phyloP scores from a whole-genome alignment of 2,113 vertebrate genomes.

The Melanocharis versteri region DNA sequence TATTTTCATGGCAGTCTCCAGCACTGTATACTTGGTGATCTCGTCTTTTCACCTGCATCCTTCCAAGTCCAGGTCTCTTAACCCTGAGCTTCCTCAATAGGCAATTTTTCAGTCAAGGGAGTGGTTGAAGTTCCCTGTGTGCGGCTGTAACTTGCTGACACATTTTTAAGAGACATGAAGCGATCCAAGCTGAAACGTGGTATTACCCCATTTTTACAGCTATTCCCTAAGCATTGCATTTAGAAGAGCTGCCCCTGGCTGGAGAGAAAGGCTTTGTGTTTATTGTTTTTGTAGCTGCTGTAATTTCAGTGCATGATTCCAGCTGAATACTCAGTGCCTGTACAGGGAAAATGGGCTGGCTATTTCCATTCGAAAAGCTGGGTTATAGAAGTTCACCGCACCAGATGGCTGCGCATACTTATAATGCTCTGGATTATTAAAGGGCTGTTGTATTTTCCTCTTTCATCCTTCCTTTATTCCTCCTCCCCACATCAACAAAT shows the following conservation, averaged over 20 bases:
- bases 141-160: neutral
- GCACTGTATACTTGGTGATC: neutral
- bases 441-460: constrained; percentile 39
- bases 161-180: neutral
- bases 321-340: neutral
- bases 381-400: constrained; percentile 49
- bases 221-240: neutral
- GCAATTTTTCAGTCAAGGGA: neutral
- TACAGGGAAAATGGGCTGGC: neutral
- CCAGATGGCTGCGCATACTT: constrained; percentile 57
- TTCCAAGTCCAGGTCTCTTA: neutral
- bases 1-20: neutral
- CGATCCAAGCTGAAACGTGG: neutral
- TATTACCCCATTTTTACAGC: neutral
- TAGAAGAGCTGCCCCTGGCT: neutral
- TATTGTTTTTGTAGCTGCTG: neutral
- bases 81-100: neutral
- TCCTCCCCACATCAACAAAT: constrained; percentile 25
- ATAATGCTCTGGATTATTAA: constrained; percentile 62
- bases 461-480: constrained; percentile 50
- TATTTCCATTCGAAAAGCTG: constrained; percentile 45
- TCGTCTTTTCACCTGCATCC: neutral
- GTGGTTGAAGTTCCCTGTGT: neutral
- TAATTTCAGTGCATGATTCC: neutral
- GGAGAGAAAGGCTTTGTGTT: neutral